Conservation (phyloP, 2,113 vertebrate genomes). For the Cyphomyrus plagiostoma region DNA sequence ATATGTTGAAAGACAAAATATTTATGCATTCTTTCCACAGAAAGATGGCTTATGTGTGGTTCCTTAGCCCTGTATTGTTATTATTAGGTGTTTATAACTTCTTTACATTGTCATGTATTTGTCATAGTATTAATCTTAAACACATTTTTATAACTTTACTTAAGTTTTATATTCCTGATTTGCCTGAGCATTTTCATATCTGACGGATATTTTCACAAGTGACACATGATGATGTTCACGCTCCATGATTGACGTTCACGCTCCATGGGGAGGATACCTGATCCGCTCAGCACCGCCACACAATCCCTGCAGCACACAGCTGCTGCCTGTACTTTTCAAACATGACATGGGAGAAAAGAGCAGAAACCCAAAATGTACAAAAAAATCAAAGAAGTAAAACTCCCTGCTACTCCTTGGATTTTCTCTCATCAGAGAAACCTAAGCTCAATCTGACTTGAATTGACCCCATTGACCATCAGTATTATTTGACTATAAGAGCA, state of each 20-base stretch:
- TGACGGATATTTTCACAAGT: background rate
- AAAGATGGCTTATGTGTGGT: background rate
- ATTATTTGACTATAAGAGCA: conserved; percentile 52
- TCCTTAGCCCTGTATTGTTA: background rate
- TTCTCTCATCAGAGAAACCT: conserved; percentile 50
- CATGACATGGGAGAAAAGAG: conserved; percentile 37
- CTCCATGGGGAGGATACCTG: background rate
- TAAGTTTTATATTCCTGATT: background rate
- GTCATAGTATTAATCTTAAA: background rate
- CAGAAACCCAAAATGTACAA: conserved; percentile 49
- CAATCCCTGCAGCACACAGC: conserved; percentile 41
- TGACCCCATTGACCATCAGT: conserved; percentile 50
- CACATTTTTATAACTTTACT: background rate
- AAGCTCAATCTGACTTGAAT: conserved; percentile 51
- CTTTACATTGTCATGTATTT: background rate
- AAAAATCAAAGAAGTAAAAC: conserved; percentile 47
- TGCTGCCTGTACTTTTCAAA: conserved; percentile 53
- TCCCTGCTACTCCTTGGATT: conserved; percentile 40
- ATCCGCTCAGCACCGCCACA: background rate
- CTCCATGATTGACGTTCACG: background rate
- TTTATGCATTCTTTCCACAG: background rate
- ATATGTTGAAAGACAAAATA: background rate
- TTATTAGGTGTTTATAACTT: background rate
- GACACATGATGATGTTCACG: background rate
- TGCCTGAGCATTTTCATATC: background rate